A percentile compares a stretch with the other conserved stretches of the same genome.
Conservation (phyloP, 2,113 vertebrate species). For the Macquaria australasica region DNA sequence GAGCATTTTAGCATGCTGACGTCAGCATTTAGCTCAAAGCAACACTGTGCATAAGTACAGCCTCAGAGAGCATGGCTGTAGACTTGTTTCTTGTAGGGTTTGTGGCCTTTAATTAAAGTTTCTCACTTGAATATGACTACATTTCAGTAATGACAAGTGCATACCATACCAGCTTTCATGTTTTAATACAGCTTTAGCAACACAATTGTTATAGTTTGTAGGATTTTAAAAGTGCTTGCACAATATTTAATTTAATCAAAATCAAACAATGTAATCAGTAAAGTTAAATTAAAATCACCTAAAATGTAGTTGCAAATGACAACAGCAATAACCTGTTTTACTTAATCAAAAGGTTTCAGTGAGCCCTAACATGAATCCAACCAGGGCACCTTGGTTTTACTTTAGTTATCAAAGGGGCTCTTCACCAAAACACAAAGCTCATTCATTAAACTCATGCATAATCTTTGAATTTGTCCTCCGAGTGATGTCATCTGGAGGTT, state of each 20-base stretch:
- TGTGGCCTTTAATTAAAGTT: too few species aligned
- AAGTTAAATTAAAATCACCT: not conserved
- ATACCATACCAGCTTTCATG: not conserved
- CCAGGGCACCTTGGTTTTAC: conserved; percentile 56
- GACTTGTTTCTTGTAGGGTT: not conserved
- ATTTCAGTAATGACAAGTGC: not conserved
- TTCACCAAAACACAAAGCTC: conserved; percentile 35
- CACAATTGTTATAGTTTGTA: not conserved
- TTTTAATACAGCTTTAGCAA: not conserved
- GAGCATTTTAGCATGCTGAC: not conserved
- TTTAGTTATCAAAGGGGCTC: conserved; percentile 30
- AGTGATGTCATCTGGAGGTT: conserved; percentile 42
- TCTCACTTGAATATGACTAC: not conserved
- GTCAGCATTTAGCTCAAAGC: not conserved
- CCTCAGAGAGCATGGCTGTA: not conserved
- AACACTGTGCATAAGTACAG: not conserved
- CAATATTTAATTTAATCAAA: not conserved
- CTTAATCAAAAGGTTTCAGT: conserved; percentile 22
- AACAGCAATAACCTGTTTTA: not conserved
- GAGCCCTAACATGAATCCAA: conserved; percentile 26
- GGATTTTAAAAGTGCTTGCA: not conserved
- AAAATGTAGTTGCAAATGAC: not conserved
- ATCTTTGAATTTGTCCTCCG: conserved; percentile 50
- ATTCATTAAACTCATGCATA: conserved; percentile 30
- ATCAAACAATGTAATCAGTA: not conserved